Conservation (phyloP, 1,140 invertebrate genomes). For the Halotydeus destructor region DNA sequence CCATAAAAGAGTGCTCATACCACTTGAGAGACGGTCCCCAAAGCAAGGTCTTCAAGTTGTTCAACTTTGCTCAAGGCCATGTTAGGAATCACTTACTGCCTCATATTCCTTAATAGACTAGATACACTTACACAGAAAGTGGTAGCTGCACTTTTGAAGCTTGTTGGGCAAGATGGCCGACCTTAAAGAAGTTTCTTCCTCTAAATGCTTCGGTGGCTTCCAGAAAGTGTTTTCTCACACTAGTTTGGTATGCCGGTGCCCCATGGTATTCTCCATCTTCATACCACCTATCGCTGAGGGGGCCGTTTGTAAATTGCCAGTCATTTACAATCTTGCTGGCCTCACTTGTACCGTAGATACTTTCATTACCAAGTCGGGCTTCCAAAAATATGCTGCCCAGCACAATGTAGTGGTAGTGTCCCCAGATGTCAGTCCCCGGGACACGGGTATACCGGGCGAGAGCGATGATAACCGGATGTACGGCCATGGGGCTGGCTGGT, state of each 20-base stretch:
- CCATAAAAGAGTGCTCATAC: too few species aligned
- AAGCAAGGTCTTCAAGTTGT: too few species aligned
- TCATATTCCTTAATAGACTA: too few species aligned
- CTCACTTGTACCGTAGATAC: slow-evolving; percentile 89
- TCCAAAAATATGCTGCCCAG: slow-evolving; percentile 63
- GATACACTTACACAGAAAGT: too few species aligned
- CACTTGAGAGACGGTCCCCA: too few species aligned
- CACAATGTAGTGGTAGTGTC: slow-evolving; percentile 62
- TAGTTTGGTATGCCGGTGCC: slow-evolving; percentile 53
- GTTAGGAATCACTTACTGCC: too few species aligned
- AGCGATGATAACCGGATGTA: slow-evolving; percentile 77
- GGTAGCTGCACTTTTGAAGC: too few species aligned
- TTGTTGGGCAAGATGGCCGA: too few species aligned
- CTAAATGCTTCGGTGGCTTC: slow-evolving; percentile 52
- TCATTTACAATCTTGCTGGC: slow-evolving; percentile 82
- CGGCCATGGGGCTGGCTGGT: slow-evolving; percentile 85
- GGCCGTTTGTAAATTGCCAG: slow-evolving; percentile 39
- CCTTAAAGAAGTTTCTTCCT: slow-evolving; percentile 23
- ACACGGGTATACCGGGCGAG: slow-evolving; percentile 69
- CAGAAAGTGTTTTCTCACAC: slow-evolving; percentile 64
- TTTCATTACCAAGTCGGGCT: slow-evolving; percentile 83
- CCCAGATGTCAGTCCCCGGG: slow-evolving; percentile 85
- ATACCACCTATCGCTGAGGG: slow-evolving; percentile 56
- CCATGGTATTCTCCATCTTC: slow-evolving; percentile 81
- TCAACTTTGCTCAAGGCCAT: too few species aligned